Conservation (phyloP, 2,888 invertebrate species). For the Zygogramma bicolorata region DNA sequence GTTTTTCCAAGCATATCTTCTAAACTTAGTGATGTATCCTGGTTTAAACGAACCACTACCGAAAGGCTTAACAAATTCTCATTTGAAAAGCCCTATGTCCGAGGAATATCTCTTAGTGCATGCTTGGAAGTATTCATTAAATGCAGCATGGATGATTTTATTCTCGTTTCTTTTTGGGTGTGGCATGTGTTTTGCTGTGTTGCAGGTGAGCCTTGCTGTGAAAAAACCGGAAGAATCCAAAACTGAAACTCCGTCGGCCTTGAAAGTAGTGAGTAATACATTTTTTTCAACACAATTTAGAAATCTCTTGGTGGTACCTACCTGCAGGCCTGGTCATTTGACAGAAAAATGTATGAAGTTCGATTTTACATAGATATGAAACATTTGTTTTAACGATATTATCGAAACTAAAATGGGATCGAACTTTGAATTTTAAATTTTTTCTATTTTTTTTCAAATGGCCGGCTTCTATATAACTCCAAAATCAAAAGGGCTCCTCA, state of each 20-base stretch:
- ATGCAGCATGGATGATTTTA: conserved; percentile 25
- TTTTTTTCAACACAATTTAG: neutral
- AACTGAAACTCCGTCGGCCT: conserved; percentile 14
- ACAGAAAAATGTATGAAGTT: neutral
- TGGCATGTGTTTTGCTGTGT: conserved; percentile 39
- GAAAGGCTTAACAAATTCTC: too few relatives aligned
- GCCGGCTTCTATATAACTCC: neutral
- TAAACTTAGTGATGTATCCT: too few relatives aligned
- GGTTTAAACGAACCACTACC: too few relatives aligned
- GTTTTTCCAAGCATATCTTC: too few relatives aligned
- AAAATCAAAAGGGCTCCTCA: neutral
- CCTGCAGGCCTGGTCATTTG: neutral
- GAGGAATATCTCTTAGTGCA: conserved; percentile 8
- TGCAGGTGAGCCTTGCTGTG: conserved; percentile 27
- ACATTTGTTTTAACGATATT: too few relatives aligned
- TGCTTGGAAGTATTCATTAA: conserved; percentile 15
- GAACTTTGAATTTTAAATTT: too few relatives aligned
- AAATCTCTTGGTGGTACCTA: neutral
- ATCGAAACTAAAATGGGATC: too few relatives aligned
- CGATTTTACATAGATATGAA: too few relatives aligned
- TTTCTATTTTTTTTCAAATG: too few relatives aligned
- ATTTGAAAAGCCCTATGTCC: too few relatives aligned
- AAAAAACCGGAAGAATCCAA: conserved; percentile 26
- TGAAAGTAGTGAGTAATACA: conserved; percentile 29
- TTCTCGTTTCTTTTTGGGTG: conserved; percentile 33